A percentile compares a stretch with the other conserved stretches of the same genome.
These are phyloP conservation scores for Anabas testudineus DNA, from an alignment of 2,797 vertebrate species.

Conservation along the genomic window DNA sequence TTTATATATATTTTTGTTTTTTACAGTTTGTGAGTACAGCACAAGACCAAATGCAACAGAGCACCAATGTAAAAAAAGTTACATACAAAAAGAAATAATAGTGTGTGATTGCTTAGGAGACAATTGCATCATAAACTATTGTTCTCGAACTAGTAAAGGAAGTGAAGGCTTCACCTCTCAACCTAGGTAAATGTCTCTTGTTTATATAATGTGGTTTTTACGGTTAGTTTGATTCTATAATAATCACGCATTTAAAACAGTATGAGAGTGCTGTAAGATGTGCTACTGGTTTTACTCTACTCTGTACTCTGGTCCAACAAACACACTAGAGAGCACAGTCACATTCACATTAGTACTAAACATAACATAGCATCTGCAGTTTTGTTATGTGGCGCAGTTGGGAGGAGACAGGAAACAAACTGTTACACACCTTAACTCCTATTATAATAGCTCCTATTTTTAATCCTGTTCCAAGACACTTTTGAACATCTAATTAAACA, in stretches of 20 bases:
- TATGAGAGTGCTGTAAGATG: too few relatives aligned
- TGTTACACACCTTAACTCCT: not conserved
- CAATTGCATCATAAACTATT: too few relatives aligned
- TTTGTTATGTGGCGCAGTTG: constrained; percentile 1
- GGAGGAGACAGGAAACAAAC: not conserved
- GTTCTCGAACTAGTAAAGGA: too few relatives aligned
- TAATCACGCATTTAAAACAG: too few relatives aligned
- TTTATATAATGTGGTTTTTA: not conserved
- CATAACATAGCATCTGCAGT: not conserved
- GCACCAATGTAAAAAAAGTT: not conserved
- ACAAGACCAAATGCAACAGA: not conserved
- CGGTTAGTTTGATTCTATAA: not conserved
- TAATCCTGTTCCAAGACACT: constrained; percentile 8
- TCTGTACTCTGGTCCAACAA: too few relatives aligned
- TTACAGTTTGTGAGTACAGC: too few relatives aligned
- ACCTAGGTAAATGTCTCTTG: too few relatives aligned
- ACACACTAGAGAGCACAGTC: too few relatives aligned
- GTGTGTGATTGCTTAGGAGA: too few relatives aligned
- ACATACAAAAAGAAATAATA: not conserved
- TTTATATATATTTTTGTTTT: too few relatives aligned
- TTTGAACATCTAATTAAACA: not conserved
- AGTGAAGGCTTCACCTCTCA: too few relatives aligned
- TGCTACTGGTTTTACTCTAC: too few relatives aligned
- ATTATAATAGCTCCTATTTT: not conserved
- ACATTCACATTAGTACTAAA: not conserved